Base-by-base conservation (phyloP, 1,140 invertebrate genomes). In the Bombus terrestris region DNA sequence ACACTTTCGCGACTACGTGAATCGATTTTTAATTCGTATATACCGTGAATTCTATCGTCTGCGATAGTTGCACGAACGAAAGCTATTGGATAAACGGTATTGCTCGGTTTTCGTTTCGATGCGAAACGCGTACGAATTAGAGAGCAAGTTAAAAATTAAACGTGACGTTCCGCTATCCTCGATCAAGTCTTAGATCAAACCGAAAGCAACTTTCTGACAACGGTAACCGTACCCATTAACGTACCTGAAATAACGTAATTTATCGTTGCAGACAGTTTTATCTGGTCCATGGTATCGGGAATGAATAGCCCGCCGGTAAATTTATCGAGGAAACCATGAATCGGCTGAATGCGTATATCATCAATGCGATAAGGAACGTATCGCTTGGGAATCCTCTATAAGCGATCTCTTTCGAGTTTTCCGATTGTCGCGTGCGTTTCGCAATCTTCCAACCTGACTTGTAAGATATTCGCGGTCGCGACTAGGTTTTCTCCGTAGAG, bases 241-340 rank as follows among this genome's bases (percentile, higher is more conserved):
- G 37, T 59, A 59, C 25, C 22, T 57, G 76, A 80, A 84, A 47
- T 32, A 72, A 84, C 22, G 64, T 66, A 57, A 69, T 78, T 83
- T 78, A 83, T 80, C 47, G 66, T 80, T 72, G 66, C 25, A 22
- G 37, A 28, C 32, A 62, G 32, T 84, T 79, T 79, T 84, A 84
- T 79, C 66, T 69, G 59, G 5, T 25, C 13, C 8, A 28, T 37
- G n/a, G 5, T 59, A 79, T 84, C 66, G n/a, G 9, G 37, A 53
- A 79, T 84, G 78, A 62, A 84, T 79, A 84, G 35, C 15, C 15
- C 12, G 25, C n/a, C 18, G 47, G 66, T 72, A 64, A 84, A 84
- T 84, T 79, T 79, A 84, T 84, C 39, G 66, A n/a, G 39, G 25
- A 41, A 79, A 35, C 32, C 5, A 18, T n/a, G n/a, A 47, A 62